A percentile compares a stretch with the other conserved stretches of the same genome.
phyloP scores from a whole-genome alignment of 1,140 invertebrate genomes.

The Zophobas atratus region DNA sequence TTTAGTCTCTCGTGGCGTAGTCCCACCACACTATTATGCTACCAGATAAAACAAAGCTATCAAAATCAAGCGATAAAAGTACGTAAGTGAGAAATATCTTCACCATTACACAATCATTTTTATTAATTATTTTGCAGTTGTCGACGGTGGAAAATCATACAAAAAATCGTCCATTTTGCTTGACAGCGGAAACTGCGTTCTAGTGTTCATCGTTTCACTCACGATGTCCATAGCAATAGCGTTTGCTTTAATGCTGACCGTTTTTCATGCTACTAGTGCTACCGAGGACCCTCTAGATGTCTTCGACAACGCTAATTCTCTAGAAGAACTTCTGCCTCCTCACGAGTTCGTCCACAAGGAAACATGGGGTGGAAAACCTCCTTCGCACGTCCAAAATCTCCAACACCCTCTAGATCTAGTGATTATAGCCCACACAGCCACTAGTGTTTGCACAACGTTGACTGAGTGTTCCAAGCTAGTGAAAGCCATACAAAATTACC shows the following conservation, averaged over 20 bases:
- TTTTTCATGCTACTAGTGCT: background rate
- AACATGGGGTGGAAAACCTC: constrained; percentile 9
- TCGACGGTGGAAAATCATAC: too few species aligned
- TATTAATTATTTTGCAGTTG: too few species aligned
- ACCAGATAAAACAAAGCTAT: background rate
- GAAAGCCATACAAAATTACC: constrained; percentile 66
- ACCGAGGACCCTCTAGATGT: background rate
- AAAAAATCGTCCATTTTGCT: too few species aligned
- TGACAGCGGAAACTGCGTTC: background rate
- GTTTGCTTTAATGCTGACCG: background rate
- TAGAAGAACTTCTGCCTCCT: background rate
- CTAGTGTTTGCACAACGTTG: constrained; percentile 62
- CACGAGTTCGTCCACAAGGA: background rate
- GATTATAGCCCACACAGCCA: constrained; percentile 68
- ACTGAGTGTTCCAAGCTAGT: constrained; percentile 67
- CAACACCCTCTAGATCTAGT: constrained; percentile 57
- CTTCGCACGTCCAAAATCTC: background rate
- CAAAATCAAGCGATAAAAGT: background rate
- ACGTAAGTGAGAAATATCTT: background rate
- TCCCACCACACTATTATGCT: too few species aligned
- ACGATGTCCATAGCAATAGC: background rate
- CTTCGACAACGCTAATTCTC: background rate
- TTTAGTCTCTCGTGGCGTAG: background rate
- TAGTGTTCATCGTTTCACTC: background rate
- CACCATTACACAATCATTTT: background rate